Evolutionary conservation across 2,888 invertebrate species (phyloP).

Genomic region (Hydroisotoma schaefferi): DNA sequence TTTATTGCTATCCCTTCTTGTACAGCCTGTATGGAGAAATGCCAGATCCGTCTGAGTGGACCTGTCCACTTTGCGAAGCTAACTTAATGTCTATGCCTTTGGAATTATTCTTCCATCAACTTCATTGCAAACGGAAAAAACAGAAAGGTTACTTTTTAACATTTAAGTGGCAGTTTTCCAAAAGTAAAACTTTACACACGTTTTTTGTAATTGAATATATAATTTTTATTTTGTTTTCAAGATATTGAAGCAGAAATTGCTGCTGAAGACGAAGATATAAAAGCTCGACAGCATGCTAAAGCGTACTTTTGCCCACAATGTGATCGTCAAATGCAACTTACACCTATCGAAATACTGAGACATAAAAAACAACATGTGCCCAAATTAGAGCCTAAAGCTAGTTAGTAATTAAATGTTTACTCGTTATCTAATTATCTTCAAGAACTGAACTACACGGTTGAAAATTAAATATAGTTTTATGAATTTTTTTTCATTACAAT

Average conservation of each 20-base stretch:
- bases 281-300: constrained; percentile 58
- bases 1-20: constrained; percentile 57
- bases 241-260: constrained; percentile 38
- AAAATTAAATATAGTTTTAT: too few species aligned
- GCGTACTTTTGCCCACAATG: constrained; percentile 72
- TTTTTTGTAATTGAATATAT: background rate
- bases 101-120: constrained; percentile 70
- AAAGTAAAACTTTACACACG: constrained; percentile 4
- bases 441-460: too few species aligned
- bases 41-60: constrained; percentile 64
- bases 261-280: constrained; percentile 51
- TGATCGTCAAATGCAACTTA: constrained; percentile 63
- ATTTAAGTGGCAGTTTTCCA: too few species aligned
- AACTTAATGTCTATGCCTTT: constrained; percentile 63
- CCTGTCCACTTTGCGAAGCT: constrained; percentile 67
- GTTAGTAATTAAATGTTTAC: too few species aligned
- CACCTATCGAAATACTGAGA: constrained; percentile 77
- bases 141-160: constrained; percentile 31
- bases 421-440: too few species aligned
- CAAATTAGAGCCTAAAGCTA: too few species aligned
- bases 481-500: too few species aligned
- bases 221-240: constrained; percentile 13
- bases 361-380: constrained; percentile 65
- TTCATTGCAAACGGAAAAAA: constrained; percentile 53
- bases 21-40: constrained; percentile 53